Percentiles rank a stretch among this genome's conserved stretches.
Conservation (phyloP, 1,140 invertebrate genomes). For the Pogonognathellus flavescens region DNA sequence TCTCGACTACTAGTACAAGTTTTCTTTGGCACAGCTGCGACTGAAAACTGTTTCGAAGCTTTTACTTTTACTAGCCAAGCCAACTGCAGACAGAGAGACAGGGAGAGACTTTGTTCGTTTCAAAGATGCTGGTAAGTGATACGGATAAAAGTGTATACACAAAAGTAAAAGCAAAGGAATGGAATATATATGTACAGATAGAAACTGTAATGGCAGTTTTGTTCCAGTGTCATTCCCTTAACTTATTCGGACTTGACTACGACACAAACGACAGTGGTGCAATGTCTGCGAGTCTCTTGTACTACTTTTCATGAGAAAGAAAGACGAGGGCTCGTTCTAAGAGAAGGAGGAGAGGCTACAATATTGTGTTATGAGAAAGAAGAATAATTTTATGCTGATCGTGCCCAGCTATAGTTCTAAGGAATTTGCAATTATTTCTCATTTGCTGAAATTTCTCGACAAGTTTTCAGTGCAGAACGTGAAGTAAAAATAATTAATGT, state of each 20-base stretch:
- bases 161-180: no score
- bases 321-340: no score
- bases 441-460: slow-evolving; percentile 24
- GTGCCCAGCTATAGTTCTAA: neutral
- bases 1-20: slow-evolving; percentile 13
- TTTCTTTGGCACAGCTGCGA: slow-evolving; percentile 43
- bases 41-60: neutral
- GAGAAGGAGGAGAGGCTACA: neutral
- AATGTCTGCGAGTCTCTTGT: no score
- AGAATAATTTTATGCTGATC: slow-evolving; percentile 47
- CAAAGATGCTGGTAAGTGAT: neutral
- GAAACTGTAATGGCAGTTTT: no score
- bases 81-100: no score
- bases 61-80: neutral
- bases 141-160: neutral
- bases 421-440: slow-evolving; percentile 49
- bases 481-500: slow-evolving; percentile 35
- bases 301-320: no score
- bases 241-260: slow-evolving; percentile 14
- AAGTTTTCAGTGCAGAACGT: slow-evolving; percentile 13
- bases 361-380: neutral
- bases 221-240: slow-evolving; percentile 6
- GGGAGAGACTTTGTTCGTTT: neutral
- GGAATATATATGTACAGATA: no score
- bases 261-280: neutral